Evolutionary conservation across 2,888 invertebrate genomes (phyloP).

Genomic region (Drosophila paranaensis): DNA sequence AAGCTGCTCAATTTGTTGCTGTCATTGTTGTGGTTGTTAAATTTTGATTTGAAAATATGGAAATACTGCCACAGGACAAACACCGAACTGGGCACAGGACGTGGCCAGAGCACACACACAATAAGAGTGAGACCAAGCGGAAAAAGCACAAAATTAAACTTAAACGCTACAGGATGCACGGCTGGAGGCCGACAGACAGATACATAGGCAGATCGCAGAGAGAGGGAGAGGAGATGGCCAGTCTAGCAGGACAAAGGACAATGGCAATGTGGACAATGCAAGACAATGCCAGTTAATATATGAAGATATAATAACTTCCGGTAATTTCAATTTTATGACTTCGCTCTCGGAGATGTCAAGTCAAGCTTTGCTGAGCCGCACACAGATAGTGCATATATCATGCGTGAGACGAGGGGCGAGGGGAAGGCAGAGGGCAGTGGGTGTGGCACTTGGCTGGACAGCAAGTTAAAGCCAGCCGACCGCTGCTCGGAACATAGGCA

Average conservation of each 20-base stretch:
- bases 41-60: conserved; percentile 75
- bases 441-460: conserved; percentile 46
- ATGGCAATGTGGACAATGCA: conserved; percentile 40
- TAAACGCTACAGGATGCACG: conserved; percentile 83
- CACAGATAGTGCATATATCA: conserved; percentile 64
- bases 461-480: conserved; percentile 34
- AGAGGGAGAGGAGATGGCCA: background rate
- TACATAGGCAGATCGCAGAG: conserved; percentile 19
- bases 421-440: background rate
- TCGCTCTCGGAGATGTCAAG: conserved; percentile 56
- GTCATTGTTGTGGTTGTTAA: conserved; percentile 65
- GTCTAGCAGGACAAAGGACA: conserved; percentile 42
- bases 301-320: conserved; percentile 84
- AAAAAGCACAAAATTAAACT: conserved; percentile 84
- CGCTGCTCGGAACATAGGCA: conserved; percentile 58
- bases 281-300: conserved; percentile 80
- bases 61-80: conserved; percentile 53
- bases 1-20: conserved; percentile 70
- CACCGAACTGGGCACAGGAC: conserved; percentile 28
- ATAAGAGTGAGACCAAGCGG: conserved; percentile 82
- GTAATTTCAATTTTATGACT: conserved; percentile 80
- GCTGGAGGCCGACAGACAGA: conserved; percentile 51
- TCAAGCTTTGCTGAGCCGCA: conserved; percentile 62
- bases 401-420: background rate
- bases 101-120: conserved; percentile 63